Evolutionary conservation across 1,140 invertebrate genomes (phyloP).

Genomic region (Cecropterus lyciades): DNA sequence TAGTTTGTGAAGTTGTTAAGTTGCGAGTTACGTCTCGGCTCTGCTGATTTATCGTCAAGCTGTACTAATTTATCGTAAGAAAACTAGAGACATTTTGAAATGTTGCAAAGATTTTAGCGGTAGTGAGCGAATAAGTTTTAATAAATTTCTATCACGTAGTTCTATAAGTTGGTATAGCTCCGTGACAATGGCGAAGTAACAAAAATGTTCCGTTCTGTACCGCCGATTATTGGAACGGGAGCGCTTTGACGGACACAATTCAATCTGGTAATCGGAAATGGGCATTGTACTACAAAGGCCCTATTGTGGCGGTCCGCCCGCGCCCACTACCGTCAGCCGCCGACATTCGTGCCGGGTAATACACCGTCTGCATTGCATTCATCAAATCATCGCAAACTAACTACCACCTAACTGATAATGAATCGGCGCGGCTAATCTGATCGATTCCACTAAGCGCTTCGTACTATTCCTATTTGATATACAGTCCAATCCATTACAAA

Average conservation of each 20-base stretch:
- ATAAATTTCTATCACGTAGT: conserved; percentile 32
- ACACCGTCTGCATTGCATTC: conserved; percentile 22
- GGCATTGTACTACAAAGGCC: conserved; percentile 77
- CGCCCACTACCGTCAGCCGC: conserved; percentile 50
- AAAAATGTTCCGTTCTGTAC: conserved; percentile 44
- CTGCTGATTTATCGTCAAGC: conserved; percentile 24
- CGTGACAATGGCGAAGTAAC: conserved; percentile 41
- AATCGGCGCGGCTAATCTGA: conserved; percentile 25
- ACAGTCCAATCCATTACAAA: conserved; percentile 23
- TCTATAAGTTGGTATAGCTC: conserved; percentile 23
- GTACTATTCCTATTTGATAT: conserved; percentile 15
- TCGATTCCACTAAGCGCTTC: conserved; percentile 21
- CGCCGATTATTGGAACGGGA: conserved; percentile 62
- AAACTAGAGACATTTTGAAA: conserved; percentile 27
- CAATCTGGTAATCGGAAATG: conserved; percentile 83
- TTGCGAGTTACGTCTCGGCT: conserved; percentile 6
- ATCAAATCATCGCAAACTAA: conserved; percentile 29
- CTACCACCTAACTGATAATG: conserved; percentile 30
- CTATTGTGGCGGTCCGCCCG: conserved; percentile 60
- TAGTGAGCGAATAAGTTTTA: conserved; percentile 28
- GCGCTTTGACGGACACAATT: conserved; percentile 74
- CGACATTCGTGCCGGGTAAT: conserved; percentile 55
- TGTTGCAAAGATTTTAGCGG: conserved; percentile 25
- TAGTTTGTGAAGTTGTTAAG: conserved; percentile 22
- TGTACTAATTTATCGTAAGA: conserved; percentile 26